Evolutionary conservation across 2,888 invertebrate species (phyloP), one percentile per base, ranked within the genome.

Genomic region (Mamestra brassicae): DNA sequence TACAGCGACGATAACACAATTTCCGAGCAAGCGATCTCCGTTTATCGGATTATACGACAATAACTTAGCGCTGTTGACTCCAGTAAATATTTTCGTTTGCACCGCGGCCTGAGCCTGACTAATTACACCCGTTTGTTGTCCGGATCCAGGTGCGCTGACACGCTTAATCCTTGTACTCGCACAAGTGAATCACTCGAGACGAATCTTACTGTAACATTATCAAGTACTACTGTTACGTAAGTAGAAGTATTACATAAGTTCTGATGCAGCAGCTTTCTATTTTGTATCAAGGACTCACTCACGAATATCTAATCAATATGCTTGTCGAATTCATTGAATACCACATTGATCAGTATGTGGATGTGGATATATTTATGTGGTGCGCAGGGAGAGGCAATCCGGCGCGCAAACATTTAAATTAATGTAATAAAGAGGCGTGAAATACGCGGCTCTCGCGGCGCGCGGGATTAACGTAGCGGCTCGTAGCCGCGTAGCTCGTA

Each of bases 381-480:
- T 82, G 82, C 15, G 52, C 81, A 91, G 92, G 92, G 91, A 89
- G 91, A 87, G 83, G 88, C 89, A 92, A 93, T 93, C 92, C 91
- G 90, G 86, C 88, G 88, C 90, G 91, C 94, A 95, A 95, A 96
- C 96, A 96, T 96, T 96, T 96, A 95, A 96, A 96, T 96, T 96
- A 96, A 96, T 96, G 96, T 96, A 93, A 95, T 96, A 95, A 95
- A 95, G 94, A 95, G 94, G 91, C 95, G 95, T 94, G 94, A 95
- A 95, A 94, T 92, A 89, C 92, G 90, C 89, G 94, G 95, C 93
- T 94, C 93, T 91, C 85, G 91, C 89, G 91, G 91, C 92, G 93
- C 86, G 85, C 71, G 90, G 94, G 92, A 92, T 94, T 93, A 93
- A 83, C 89, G 87, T 87, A 90, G 89, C 90, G 85, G 87, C 87